Base-by-base conservation (phyloP, 2,797 vertebrate genomes). In the Gila robusta region DNA sequence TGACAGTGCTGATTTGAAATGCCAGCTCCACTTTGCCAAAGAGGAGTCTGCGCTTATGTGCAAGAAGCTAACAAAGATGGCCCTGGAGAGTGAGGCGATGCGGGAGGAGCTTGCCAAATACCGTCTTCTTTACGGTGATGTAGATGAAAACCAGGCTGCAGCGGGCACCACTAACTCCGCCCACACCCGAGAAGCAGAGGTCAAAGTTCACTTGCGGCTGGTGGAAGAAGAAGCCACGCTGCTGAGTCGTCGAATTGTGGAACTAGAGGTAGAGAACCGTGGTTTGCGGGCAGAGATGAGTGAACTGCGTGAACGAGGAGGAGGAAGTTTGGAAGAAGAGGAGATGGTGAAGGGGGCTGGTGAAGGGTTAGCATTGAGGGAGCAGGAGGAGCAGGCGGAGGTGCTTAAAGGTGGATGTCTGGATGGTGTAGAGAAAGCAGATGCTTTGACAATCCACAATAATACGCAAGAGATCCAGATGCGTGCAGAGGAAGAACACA, bases 171-270 rank as follows among this genome's bases (percentile, higher is more conserved):
- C 95, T 0, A 96, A 95, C 72, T 96, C 96, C 0, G 92, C 95
- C 49, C 96, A 95, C 6, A 93, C 96, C 4, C 94, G 97, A 4
- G 97, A 99, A 92, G 96, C 97, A 0, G 98, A 99, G 91, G 92
- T 98, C 90, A 99, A 98, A 91, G 96, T 96, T 90, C 98, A 99
- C 83, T 93, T 99, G 87, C 98, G 97, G 89, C 96, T 99, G 88
- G 97, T 99, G 85, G 98, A 99, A 89, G 98, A 99, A 91, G 98
- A 99, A 91, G 98, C 98, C 90, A 99, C 96, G 54, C 96, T 99
- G 88, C 93, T 99, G 84, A 99, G 98, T 92, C 94, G 98, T 21
- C 96, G 98, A 87, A 98, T 98, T 0, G 98, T 99, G 10, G 98
- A 99, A 88, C 95, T 99, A 87, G 98, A 99, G 93, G 96, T 99